Evolutionary conservation across 2,888 invertebrate species (phyloP).

Genomic region (Fragum fragum): DNA sequence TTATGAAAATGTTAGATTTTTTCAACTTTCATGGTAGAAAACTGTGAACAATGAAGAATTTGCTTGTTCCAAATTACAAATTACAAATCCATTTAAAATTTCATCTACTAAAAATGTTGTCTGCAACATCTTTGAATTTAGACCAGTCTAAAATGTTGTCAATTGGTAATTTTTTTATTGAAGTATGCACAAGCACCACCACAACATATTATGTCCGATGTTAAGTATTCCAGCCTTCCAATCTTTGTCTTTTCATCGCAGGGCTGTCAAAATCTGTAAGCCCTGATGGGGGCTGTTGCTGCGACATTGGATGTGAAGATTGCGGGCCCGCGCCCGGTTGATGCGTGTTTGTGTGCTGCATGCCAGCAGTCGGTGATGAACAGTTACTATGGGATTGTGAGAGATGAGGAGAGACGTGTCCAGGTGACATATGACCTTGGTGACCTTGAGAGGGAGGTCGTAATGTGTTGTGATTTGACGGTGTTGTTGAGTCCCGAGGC

Average conservation of each 20-base stretch:
- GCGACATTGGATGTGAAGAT: constrained; percentile 57
- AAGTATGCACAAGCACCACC: background rate
- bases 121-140: too few species aligned
- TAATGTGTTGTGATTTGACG: constrained; percentile 82
- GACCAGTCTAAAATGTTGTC: too few species aligned
- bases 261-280: constrained; percentile 85
- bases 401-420: constrained; percentile 73
- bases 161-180: too few species aligned
- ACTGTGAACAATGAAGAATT: too few species aligned
- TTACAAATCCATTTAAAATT: too few species aligned
- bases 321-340: constrained; percentile 11
- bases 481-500: constrained; percentile 92
- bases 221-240: constrained; percentile 93
- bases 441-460: constrained; percentile 88
- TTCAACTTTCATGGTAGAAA: too few species aligned
- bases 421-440: constrained; percentile 78
- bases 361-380: constrained; percentile 83
- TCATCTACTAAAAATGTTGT: too few species aligned
- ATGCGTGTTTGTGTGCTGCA: constrained; percentile 62
- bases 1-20: too few species aligned
- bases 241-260: constrained; percentile 93
- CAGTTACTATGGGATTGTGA: constrained; percentile 88
- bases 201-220: background rate
- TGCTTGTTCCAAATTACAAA: too few species aligned
- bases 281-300: constrained; percentile 55